These are phyloP conservation scores for Notodonta ziczac DNA, from an alignment of 2,888 invertebrate genomes.

Conservation along the genomic window DNA sequence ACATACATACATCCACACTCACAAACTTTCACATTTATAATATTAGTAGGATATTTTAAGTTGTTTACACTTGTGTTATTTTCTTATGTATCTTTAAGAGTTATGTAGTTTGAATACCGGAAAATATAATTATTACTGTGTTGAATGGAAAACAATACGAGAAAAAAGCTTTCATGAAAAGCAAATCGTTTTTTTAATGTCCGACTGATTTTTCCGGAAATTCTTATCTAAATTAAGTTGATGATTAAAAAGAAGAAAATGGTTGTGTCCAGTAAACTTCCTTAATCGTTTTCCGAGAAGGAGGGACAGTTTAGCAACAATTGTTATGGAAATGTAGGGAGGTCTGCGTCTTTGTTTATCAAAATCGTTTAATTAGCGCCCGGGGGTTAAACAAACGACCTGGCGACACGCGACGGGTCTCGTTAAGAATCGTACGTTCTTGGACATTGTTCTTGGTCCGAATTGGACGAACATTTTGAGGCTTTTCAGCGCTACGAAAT, in stretches of 20 bases:
- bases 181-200: neutral
- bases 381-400: conserved; percentile 40
- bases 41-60: too few species aligned
- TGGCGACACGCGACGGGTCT: conserved; percentile 39
- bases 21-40: too few species aligned
- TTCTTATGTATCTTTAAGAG: too few species aligned
- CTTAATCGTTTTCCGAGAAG: conserved; percentile 16
- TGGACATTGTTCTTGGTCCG: too few species aligned
- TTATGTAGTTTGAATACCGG: too few species aligned
- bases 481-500: too few species aligned
- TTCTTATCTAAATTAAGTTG: conserved; percentile 1
- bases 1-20: too few species aligned
- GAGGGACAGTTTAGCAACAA: conserved; percentile 26
- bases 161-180: neutral
- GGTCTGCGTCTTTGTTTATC: conserved; percentile 49
- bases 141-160: too few species aligned
- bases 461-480: too few species aligned
- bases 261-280: conserved; percentile 8
- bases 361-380: conserved; percentile 53
- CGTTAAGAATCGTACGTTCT: neutral
- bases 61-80: too few species aligned
- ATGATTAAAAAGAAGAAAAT: conserved; percentile 2
- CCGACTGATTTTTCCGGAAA: neutral
- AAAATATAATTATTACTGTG: too few species aligned
- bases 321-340: conserved; percentile 38